A percentile compares a stretch with the other conserved stretches of the same genome.
phyloP scores from a whole-genome alignment of 2,797 vertebrate species.

The Poeciliopsis infans region DNA sequence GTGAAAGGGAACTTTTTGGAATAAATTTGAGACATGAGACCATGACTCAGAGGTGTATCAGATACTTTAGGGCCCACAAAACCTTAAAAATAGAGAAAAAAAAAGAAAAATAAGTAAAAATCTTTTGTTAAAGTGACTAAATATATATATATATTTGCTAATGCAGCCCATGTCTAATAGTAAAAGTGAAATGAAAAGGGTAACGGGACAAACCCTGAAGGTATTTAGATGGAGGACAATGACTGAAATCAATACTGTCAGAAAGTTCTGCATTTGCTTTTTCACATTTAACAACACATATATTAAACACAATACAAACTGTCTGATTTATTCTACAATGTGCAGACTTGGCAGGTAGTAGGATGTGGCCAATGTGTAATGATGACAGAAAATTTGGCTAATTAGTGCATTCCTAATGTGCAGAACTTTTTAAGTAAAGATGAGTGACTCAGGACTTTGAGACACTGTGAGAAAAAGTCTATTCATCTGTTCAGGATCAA shows the following conservation, averaged over 20 bases:
- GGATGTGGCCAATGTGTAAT: slow-evolving; percentile 20
- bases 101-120: background rate
- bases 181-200: background rate
- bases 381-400: slow-evolving; percentile 23
- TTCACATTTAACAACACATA: background rate
- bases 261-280: background rate
- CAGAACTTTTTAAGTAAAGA: slow-evolving; percentile 33
- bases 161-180: background rate
- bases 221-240: background rate
- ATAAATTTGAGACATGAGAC: background rate
- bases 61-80: background rate
- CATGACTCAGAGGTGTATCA: background rate
- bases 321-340: background rate
- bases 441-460: slow-evolving; percentile 20
- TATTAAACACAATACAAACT: background rate
- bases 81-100: background rate
- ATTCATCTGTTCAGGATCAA: slow-evolving; percentile 56
- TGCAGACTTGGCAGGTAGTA: slow-evolving; percentile 5
- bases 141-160: background rate
- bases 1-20: background rate
- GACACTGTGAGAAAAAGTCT: slow-evolving; percentile 47
- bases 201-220: background rate
- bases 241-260: background rate
- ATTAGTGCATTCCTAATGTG: slow-evolving; percentile 48
- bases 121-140: background rate